Conservation (phyloP, 2,113 vertebrate genomes). For the Notothenia rossii region DNA sequence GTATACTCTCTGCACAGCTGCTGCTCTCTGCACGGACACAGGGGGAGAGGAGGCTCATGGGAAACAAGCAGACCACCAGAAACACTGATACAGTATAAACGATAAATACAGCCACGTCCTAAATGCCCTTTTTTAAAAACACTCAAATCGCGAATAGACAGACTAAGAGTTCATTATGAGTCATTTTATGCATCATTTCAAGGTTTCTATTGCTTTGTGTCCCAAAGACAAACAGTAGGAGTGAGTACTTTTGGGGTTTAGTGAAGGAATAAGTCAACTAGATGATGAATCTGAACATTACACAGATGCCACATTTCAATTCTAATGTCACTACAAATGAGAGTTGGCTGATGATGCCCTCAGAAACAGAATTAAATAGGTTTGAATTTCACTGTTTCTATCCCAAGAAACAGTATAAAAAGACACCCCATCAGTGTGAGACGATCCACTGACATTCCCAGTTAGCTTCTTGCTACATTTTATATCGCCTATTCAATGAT, state of each 20-base stretch:
- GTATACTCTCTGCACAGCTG: conserved; percentile 5
- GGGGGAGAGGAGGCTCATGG: neutral
- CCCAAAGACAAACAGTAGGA: too few relatives aligned
- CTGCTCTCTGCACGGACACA: conserved; percentile 9
- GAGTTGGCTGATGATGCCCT: neutral
- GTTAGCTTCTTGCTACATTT: neutral
- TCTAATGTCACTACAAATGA: neutral
- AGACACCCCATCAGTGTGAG: neutral
- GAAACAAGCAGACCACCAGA: too few relatives aligned
- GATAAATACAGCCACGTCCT: too few relatives aligned
- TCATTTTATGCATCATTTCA: neutral
- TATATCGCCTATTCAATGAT: neutral
- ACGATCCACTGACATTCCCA: neutral
- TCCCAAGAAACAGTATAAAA: neutral
- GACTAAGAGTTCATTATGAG: too few relatives aligned
- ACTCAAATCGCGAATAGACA: too few relatives aligned
- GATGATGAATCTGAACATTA: too few relatives aligned
- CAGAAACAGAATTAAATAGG: neutral
- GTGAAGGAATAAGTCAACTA: too few relatives aligned
- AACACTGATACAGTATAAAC: too few relatives aligned
- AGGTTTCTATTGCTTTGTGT: neutral
- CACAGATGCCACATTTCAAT: neutral
- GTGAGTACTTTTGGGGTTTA: too few relatives aligned
- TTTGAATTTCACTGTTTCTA: neutral
- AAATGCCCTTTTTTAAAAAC: too few relatives aligned